Percentiles rank a stretch among this genome's conserved stretches.
Conservation (phyloP, 2,888 invertebrate genomes). For the Cheilosia urbana region DNA sequence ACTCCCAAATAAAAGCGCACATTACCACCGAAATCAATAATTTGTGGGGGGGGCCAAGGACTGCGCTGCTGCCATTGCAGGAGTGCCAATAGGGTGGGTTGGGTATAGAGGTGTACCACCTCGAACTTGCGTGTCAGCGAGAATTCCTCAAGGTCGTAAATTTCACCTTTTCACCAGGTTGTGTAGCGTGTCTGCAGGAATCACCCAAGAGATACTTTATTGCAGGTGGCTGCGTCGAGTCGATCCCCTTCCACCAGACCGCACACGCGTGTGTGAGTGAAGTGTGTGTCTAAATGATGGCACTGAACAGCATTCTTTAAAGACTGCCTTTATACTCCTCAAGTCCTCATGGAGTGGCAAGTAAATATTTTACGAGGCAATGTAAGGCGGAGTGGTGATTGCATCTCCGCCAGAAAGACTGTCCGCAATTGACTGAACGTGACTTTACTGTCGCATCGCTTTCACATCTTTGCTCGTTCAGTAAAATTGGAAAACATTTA, state of each 20-base stretch:
- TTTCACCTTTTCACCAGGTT: slow-evolving; percentile 74
- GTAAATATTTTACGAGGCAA: slow-evolving; percentile 73
- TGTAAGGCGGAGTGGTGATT: slow-evolving; percentile 67
- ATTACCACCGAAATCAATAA: slow-evolving; percentile 69
- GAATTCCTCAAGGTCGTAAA: slow-evolving; percentile 72
- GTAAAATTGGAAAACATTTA: slow-evolving; percentile 42
- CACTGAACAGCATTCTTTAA: slow-evolving; percentile 45
- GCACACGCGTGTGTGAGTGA: slow-evolving; percentile 13
- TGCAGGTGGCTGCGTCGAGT: neutral
- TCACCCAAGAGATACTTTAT: slow-evolving; percentile 69
- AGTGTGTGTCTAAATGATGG: slow-evolving; percentile 20
- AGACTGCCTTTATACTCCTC: slow-evolving; percentile 51
- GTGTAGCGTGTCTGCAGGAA: slow-evolving; percentile 56
- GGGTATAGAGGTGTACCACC: slow-evolving; percentile 40
- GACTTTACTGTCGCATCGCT: slow-evolving; percentile 27
- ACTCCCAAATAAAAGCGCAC: slow-evolving; percentile 49
- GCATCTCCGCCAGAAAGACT: slow-evolving; percentile 56
- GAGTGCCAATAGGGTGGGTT: slow-evolving; percentile 39
- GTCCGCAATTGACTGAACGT: slow-evolving; percentile 65
- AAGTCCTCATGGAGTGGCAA: slow-evolving; percentile 52
- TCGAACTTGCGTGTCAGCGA: slow-evolving; percentile 69
- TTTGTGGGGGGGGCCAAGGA: slow-evolving; percentile 38
- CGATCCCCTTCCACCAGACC: neutral
- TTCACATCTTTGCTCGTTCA: slow-evolving; percentile 11
- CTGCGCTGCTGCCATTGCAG: slow-evolving; percentile 19